Base-by-base conservation (phyloP, 2,113 vertebrate species). In the Perccottus glenii region DNA sequence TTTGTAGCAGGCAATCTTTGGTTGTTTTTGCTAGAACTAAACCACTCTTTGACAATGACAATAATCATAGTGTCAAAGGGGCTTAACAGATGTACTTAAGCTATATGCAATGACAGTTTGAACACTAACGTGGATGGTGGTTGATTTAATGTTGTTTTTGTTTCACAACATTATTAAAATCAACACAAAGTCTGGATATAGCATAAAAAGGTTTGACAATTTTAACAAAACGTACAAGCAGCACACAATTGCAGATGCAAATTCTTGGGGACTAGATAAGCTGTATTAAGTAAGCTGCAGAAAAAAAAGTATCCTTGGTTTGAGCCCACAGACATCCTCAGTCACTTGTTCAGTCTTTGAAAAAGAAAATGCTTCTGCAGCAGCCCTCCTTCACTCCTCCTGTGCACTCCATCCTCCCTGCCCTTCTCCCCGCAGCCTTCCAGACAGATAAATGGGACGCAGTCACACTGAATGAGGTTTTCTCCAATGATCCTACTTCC, bases 401-500 rank as follows among this genome's bases (percentile, higher is more conserved):
- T 64, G 19, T 58, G 47, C 63, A 32, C 68, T 64, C 57, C 40
- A 80, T 70, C 77, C 77, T 68, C 77, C 61, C 57, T 74, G 73
- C 42, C 60, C 52, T 71, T 67, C 74, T 62, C 80, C 80, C 85
- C 49, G 77, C 82, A 84, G 73, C 78, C 72, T 88, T 86, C 84
- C 85, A 90, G 87, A 89, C 89, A 90, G 91, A 93, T 92, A 92
- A 92, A 92, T 91, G 85, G 77, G 84, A 82, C 83, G 53, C 85
- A 90, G 83, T 84, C 85, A 87, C 82, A 80, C 85, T 87, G 88
- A 91, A 91, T 90, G 88, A 91, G 90, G 83, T 89, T 92, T 90
- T 92, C 80, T 91, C 82, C 71, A 92, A 92, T 91, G 78, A 92
- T 91, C 90, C 88, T 71, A 84, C 90, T 91, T 91, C 90, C 88